phyloP scores from a whole-genome alignment of 1,140 invertebrate species.

The Telenomus remus region DNA sequence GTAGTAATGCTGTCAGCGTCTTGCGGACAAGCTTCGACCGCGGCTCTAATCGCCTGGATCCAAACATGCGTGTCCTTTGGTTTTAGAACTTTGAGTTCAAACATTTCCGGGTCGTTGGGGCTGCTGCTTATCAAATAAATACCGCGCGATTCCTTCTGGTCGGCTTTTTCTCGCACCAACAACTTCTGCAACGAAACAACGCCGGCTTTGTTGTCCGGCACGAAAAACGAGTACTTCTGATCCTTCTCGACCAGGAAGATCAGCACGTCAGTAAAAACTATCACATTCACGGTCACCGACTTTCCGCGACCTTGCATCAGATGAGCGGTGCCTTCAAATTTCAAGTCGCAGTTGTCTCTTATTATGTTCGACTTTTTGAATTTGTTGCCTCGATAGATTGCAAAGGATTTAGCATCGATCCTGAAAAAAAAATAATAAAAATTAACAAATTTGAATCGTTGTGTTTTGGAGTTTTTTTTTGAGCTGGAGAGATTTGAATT shows the following conservation, averaged over 20 bases:
- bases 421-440: constrained; percentile 66
- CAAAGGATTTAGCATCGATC: constrained; percentile 94
- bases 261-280: constrained; percentile 92
- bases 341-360: constrained; percentile 86
- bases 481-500: not conserved
- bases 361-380: constrained; percentile 97
- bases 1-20: constrained; percentile 76
- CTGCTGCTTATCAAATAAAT: constrained; percentile 93
- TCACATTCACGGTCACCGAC: constrained; percentile 88
- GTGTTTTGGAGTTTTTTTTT: too few relatives aligned
- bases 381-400: constrained; percentile 87
- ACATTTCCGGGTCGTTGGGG: constrained; percentile 94
- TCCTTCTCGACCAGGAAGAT: constrained; percentile 93
- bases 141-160: constrained; percentile 86
- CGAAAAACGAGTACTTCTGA: constrained; percentile 87
- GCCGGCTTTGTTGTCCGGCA: constrained; percentile 92
- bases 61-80: constrained; percentile 91
- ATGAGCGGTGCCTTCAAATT: constrained; percentile 89
- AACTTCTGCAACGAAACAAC: constrained; percentile 93
- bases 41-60: constrained; percentile 87
- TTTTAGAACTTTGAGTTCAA: constrained; percentile 92
- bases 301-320: constrained; percentile 89
- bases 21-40: constrained; percentile 83
- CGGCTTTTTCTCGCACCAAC: constrained; percentile 93
- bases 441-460: not conserved